These are phyloP conservation scores for Phallusia fumigata DNA, from an alignment of 23 tunicate species.

Conservation along the genomic window DNA sequence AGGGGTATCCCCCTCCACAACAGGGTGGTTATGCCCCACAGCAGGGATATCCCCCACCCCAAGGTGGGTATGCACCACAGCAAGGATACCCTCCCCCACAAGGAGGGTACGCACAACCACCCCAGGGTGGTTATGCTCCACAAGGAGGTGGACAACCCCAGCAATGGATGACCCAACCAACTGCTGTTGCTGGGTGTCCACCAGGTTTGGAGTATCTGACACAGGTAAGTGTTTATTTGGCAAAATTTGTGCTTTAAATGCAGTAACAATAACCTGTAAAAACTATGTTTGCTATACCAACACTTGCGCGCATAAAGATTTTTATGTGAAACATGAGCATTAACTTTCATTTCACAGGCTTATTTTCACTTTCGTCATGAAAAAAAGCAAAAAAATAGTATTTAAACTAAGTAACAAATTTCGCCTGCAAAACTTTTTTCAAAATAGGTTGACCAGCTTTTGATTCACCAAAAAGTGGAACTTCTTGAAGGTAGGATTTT, in stretches of 20 bases:
- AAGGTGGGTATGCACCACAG: conserved; percentile 18
- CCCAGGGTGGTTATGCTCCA: conserved; percentile 30
- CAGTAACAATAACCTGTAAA: too few relatives aligned
- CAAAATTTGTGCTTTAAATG: too few relatives aligned
- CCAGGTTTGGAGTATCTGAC: conserved; percentile 84
- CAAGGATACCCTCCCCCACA: not conserved
- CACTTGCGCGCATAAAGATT: too few relatives aligned
- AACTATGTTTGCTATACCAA: too few relatives aligned
- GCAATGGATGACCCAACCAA: conserved; percentile 86
- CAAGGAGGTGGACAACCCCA: conserved; percentile 23
- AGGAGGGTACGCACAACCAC: conserved; percentile 30
- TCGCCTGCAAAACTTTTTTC: not conserved
- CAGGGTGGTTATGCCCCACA: conserved; percentile 5
- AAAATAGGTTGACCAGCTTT: conserved; percentile 67
- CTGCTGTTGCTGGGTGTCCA: conserved; percentile 77
- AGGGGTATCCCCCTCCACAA: conserved; percentile 61
- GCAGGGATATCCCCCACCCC: conserved; percentile 42
- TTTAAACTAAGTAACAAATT: not conserved
- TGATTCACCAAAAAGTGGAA: conserved; percentile 90
- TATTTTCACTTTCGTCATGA: too few relatives aligned
- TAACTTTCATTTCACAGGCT: too few relatives aligned
- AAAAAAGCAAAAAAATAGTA: too few relatives aligned
- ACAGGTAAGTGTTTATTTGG: conserved; percentile 38
- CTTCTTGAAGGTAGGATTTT: conserved; percentile 53
- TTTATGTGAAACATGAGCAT: too few relatives aligned